Evolutionary conservation across 2,113 vertebrate genomes (phyloP), one percentile per base, ranked within the genome.

Genomic region (Gila orcuttii): DNA sequence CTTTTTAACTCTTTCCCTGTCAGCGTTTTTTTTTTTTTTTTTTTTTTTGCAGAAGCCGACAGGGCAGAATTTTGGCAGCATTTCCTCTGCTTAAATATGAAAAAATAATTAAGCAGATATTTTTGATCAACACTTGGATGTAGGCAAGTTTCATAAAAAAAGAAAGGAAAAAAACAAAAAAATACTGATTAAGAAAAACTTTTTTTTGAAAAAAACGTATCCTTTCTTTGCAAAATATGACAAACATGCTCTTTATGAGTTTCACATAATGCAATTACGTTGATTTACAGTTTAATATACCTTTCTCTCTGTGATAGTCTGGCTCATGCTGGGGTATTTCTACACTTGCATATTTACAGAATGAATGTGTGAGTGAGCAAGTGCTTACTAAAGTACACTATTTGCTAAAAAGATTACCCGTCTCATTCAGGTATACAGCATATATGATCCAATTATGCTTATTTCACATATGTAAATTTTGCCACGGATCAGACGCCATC

Each of bases 381-480:
- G 47, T 33, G 76, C 17, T 78, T n/a, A 57, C 28, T 31, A 33
- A 78, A 57, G 4, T 7, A 55, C 50, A 36, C 15, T 57, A 57
- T 78, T 78, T 78, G 50, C 47, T 55, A 57, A 78, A 78, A 78
- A 4, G 47, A 78, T 78, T 78, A 12, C 47, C 28, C 6, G 19
- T 78, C 50, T 78, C 76, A 36, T 57, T 57, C 50, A 78, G 52
- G 50, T 78, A 78, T 57, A 4, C 4, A 36, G 52, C 76, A 78
- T 31, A 78, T 23, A 36, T 23, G 19, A 78, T 55, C 28, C 52
- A 78, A 57, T 57, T 78, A 78, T 57, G 52, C 47, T 13, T 13
- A 36, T 78, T 78, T 55, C 23, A 23, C 19, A 52, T 55, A 77
- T 12, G 75, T 23, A 77, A 55, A 55, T 77, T 55, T 33, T 47